Evolutionary conservation across 1,140 invertebrate species (phyloP).

Genomic region (Formica exsecta): DNA sequence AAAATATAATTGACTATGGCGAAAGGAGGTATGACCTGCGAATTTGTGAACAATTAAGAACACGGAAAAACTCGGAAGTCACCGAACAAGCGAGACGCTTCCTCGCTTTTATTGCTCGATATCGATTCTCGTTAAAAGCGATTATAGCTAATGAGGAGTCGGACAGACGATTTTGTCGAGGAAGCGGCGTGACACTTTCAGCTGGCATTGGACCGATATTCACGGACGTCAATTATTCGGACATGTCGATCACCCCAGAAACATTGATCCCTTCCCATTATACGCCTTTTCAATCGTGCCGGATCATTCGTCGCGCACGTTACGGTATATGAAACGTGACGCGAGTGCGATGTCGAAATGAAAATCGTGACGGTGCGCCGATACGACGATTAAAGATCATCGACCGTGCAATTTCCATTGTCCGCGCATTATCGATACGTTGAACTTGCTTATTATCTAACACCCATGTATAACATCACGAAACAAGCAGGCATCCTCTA

Average conservation of each 20-base stretch:
- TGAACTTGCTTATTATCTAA: background rate
- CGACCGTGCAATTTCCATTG: slow-evolving; percentile 17
- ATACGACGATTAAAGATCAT: slow-evolving; percentile 58
- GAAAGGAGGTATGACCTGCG: background rate
- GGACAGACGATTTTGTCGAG: slow-evolving; percentile 34
- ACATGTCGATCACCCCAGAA: slow-evolving; percentile 50
- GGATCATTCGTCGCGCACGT: slow-evolving; percentile 30
- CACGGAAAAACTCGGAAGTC: background rate
- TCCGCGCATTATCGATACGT: background rate
- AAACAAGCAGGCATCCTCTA: background rate
- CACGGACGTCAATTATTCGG: slow-evolving; percentile 64
- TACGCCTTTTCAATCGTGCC: slow-evolving; percentile 40
- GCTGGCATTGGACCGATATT: slow-evolving; percentile 58
- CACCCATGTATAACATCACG: too few relatives aligned
- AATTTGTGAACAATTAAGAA: slow-evolving; percentile 5
- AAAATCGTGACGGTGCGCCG: slow-evolving; percentile 56
- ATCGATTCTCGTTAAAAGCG: slow-evolving; percentile 51
- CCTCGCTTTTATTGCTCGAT: slow-evolving; percentile 15
- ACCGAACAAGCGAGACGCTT: background rate
- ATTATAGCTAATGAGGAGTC: slow-evolving; percentile 52
- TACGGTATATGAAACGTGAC: slow-evolving; percentile 58
- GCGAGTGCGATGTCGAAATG: slow-evolving; percentile 55
- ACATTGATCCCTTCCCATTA: slow-evolving; percentile 56
- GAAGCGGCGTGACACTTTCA: slow-evolving; percentile 43
- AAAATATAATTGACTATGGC: background rate